Conservation (phyloP, 2,888 invertebrate genomes). For the Dromius quadrimaculatus region DNA sequence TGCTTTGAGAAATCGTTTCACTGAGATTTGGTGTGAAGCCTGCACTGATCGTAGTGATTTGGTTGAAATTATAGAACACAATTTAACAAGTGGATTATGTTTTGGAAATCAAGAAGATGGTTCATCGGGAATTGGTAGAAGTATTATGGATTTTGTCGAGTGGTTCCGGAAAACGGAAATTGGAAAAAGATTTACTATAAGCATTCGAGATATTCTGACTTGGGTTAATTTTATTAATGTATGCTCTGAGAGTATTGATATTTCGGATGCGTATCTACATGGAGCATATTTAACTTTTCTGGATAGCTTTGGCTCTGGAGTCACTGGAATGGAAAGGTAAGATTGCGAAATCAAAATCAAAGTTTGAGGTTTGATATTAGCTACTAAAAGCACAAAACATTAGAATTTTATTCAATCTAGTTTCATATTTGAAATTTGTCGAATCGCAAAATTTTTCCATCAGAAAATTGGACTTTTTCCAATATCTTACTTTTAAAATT, state of each 20-base stretch:
- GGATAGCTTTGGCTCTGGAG: slow-evolving; percentile 90
- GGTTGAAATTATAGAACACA: slow-evolving; percentile 83
- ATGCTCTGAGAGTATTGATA: slow-evolving; percentile 66
- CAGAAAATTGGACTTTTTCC: no score
- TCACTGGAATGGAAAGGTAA: slow-evolving; percentile 77
- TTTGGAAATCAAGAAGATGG: slow-evolving; percentile 70
- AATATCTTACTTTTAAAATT: no score
- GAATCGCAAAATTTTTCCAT: no score
- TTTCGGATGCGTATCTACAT: slow-evolving; percentile 82
- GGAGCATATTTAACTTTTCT: slow-evolving; percentile 93
- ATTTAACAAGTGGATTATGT: slow-evolving; percentile 72
- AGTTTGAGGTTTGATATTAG: slow-evolving; percentile 62
- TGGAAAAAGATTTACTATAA: slow-evolving; percentile 82
- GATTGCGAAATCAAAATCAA: not conserved
- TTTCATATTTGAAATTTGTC: no score
- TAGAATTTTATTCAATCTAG: slow-evolving; percentile 26
- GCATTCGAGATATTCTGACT: slow-evolving; percentile 90
- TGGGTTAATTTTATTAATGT: slow-evolving; percentile 93
- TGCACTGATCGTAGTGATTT: slow-evolving; percentile 81
- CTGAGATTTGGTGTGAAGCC: slow-evolving; percentile 97
- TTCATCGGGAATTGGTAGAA: slow-evolving; percentile 73
- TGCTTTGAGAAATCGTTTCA: slow-evolving; percentile 95
- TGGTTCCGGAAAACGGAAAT: slow-evolving; percentile 81
- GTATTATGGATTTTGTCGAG: slow-evolving; percentile 84
- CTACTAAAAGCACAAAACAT: not conserved